Evolutionary conservation across 1,140 invertebrate genomes (phyloP).

Genomic region (Drosophila rhopaloa): DNA sequence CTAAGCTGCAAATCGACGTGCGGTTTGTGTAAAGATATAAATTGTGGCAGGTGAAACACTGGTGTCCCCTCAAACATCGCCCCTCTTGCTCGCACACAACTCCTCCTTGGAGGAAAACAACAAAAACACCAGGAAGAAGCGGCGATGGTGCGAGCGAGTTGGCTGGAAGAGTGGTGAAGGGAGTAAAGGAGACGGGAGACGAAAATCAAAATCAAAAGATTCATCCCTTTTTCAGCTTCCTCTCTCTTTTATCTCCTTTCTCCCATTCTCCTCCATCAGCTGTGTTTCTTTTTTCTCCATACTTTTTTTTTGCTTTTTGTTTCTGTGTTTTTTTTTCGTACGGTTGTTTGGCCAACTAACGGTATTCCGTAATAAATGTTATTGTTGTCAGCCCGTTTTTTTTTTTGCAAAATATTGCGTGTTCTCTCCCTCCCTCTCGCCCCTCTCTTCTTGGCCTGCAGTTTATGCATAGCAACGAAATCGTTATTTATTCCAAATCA

Average conservation of each 20-base stretch:
- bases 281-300: conserved; percentile 17
- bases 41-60: conserved; percentile 2
- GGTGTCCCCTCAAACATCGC: not conserved
- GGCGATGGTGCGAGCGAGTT: conserved; percentile 7
- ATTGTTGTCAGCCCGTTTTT: conserved; percentile 38
- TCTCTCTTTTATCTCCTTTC: conserved; percentile 6
- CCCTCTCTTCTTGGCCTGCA: conserved; percentile 26
- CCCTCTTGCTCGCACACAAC: not conserved
- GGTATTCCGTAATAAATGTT: conserved; percentile 44
- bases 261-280: conserved; percentile 15
- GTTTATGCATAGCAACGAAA: conserved; percentile 30
- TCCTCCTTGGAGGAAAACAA: conserved; percentile 6
- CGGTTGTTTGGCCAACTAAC: conserved; percentile 41
- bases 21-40: not conserved
- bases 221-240: conserved; percentile 32
- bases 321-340: conserved; percentile 26
- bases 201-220: conserved; percentile 59
- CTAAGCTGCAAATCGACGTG: not conserved
- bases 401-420: conserved; percentile 54
- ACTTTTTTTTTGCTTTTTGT: conserved; percentile 21
- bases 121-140: conserved; percentile 5
- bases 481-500: conserved; percentile 39
- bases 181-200: conserved; percentile 9
- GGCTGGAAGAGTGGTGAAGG: not conserved
- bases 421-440: conserved; percentile 6